A percentile compares a stretch with the other conserved stretches of the same genome.
Evolutionary conservation across 2,888 invertebrate genomes (phyloP).

Genomic region (Drosophila bunnanda): DNA sequence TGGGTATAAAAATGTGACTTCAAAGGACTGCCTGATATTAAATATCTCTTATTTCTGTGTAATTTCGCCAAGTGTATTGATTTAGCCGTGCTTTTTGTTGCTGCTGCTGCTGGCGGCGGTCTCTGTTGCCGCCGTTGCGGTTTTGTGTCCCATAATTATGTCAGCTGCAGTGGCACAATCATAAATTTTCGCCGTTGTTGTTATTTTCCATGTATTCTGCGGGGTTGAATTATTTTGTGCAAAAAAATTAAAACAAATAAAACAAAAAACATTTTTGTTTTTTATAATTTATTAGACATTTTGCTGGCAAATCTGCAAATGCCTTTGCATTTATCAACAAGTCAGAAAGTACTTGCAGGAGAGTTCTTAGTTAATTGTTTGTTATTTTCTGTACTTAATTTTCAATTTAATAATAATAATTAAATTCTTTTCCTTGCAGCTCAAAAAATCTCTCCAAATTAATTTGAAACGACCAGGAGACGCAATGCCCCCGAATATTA

Average conservation of each 20-base stretch:
- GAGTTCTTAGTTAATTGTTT: neutral
- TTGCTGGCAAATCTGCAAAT: constrained; percentile 28
- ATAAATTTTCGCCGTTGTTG: constrained; percentile 69
- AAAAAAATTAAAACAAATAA: too few relatives aligned
- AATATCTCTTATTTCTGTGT: neutral
- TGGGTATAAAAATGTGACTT: too few relatives aligned
- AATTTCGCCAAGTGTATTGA: neutral
- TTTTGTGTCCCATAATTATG: constrained; percentile 74
- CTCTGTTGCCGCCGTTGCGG: constrained; percentile 58
- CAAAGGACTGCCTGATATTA: too few relatives aligned
- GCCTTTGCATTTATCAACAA: constrained; percentile 23
- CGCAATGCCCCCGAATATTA: constrained; percentile 34
- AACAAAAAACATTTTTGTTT: neutral
- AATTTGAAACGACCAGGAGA: constrained; percentile 21
- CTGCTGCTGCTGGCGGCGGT: constrained; percentile 43
- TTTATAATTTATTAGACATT: constrained; percentile 43
- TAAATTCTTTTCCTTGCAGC: neutral
- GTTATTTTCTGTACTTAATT: neutral
- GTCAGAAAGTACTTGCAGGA: neutral
- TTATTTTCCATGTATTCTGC: constrained; percentile 27
- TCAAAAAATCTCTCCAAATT: neutral
- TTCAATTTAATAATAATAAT: neutral
- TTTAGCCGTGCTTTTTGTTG: constrained; percentile 20
- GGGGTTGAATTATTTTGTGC: constrained; percentile 18
- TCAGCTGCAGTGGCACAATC: constrained; percentile 77